Evolutionary conservation across 2,113 vertebrate genomes (phyloP).

Genomic region (Phylloscopus trochiloides): DNA sequence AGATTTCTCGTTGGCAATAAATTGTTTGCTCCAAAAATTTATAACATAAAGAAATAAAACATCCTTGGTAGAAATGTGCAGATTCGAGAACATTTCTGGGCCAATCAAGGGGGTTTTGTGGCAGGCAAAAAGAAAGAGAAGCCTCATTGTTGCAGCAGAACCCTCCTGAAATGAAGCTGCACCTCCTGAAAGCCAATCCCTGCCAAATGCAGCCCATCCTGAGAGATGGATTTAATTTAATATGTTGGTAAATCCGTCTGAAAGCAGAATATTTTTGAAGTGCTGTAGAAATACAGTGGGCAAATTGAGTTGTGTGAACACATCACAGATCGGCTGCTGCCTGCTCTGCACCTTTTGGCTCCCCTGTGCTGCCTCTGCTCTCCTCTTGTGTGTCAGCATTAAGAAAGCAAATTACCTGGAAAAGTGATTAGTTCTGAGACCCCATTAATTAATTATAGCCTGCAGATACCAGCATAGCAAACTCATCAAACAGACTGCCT

Average conservation of each 20-base stretch:
- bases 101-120: neutral
- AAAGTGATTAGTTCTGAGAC: neutral
- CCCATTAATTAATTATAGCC: neutral
- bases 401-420: neutral
- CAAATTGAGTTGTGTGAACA: neutral
- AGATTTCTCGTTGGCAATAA: too few relatives aligned
- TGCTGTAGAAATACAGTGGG: neutral
- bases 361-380: neutral
- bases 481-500: neutral
- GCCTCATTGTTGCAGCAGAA: neutral
- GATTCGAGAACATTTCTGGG: neutral
- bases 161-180: neutral
- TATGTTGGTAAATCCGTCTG: rapidly evolving
- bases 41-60: neutral
- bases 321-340: neutral
- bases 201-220: neutral
- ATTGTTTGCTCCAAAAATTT: too few relatives aligned
- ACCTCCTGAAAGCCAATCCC: neutral
- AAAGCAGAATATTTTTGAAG: neutral
- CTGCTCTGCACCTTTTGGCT: neutral
- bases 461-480: neutral
- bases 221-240: neutral
- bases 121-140: neutral
- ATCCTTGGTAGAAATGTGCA: neutral
- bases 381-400: neutral